Base-by-base conservation (phyloP, 2,888 invertebrate genomes). In the Ophioninae sp. region DNA sequence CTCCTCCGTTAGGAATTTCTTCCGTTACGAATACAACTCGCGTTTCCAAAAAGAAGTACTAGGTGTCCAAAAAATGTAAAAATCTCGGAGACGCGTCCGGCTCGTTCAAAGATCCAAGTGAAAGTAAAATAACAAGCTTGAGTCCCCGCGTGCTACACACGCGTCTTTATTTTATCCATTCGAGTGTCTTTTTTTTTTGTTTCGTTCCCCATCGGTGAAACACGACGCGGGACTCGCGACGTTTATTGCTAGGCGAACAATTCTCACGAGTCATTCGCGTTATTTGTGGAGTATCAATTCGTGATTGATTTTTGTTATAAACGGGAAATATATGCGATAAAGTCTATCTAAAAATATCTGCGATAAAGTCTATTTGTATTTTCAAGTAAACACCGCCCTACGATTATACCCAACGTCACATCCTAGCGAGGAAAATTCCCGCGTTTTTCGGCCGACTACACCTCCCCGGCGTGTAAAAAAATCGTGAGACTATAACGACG, bases 51-150 rank as follows among this genome's bases (percentile, higher is more conserved):
- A 17, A 51, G 13, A 51, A 17, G 30, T 30, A 30, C 51, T 17
- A 51, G 51, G 17, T 13, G 17, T 17, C 51, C 51, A 51, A 51
- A 51, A 51, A 59, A 22, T 6, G 20, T 59, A 22, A 59, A 44
- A 67, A 37, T 56, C 20, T 17, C 17, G 23, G 23, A 68, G 22
- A 58, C 56, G 41, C 81, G 75, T 75, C 67, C 72, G 37, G 69
- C 51, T 74, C 20, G 67, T 56, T 37, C 61, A 39, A 75, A 78
- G 72, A 56, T 82, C 37, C 23, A 56, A 85, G 85, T 83, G 83
- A 85, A 85, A 85, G 85, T 85, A 73, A 84, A 65, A 37, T 22
- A 56, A 59, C 8, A 37, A 41, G 63, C 75, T 39, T 41, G 69
- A 63, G 73, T 67, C 65, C 67, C 22, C 56, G 75, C 64, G 76